phyloP scores from a whole-genome alignment of 2,888 invertebrate genomes.

The Caenorhabditis parvicauda region DNA sequence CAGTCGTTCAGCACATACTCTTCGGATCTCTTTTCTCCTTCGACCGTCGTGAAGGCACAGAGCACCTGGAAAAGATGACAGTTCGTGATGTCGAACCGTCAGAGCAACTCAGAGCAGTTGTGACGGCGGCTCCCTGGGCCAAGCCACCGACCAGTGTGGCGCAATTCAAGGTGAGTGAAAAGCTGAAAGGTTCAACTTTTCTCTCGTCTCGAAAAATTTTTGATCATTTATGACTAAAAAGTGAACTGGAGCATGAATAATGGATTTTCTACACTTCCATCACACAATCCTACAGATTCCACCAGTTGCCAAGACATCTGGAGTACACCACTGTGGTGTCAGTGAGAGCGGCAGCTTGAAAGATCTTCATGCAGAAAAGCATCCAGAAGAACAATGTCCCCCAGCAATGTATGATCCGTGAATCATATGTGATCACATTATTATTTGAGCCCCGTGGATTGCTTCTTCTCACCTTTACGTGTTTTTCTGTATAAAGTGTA shows the following conservation, averaged over 20 bases:
- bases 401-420: conserved; percentile 28
- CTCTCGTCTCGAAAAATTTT: too few relatives aligned
- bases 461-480: too few relatives aligned
- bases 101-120: conserved; percentile 1
- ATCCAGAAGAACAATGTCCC: conserved; percentile 23
- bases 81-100: conserved; percentile 3
- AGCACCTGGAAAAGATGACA: background rate
- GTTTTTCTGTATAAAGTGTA: too few relatives aligned
- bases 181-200: too few relatives aligned
- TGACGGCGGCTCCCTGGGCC: background rate
- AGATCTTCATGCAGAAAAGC: conserved; percentile 11
- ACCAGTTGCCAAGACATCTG: conserved; percentile 11
- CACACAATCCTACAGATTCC: conserved; percentile 12
- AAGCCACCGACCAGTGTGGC: too few relatives aligned
- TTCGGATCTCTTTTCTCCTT: conserved; percentile 63
- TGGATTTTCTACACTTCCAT: too few relatives aligned
- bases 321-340: conserved; percentile 8
- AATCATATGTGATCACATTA: background rate
- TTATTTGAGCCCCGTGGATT: too few relatives aligned
- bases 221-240: too few relatives aligned
- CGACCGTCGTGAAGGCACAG: conserved; percentile 25
- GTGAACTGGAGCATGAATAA: too few relatives aligned
- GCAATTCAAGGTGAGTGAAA: too few relatives aligned
- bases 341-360: conserved; percentile 19
- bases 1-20: conserved; percentile 67